phyloP scores from a whole-genome alignment of 2,888 invertebrate species.

The Drepanosiphum platanoidis region DNA sequence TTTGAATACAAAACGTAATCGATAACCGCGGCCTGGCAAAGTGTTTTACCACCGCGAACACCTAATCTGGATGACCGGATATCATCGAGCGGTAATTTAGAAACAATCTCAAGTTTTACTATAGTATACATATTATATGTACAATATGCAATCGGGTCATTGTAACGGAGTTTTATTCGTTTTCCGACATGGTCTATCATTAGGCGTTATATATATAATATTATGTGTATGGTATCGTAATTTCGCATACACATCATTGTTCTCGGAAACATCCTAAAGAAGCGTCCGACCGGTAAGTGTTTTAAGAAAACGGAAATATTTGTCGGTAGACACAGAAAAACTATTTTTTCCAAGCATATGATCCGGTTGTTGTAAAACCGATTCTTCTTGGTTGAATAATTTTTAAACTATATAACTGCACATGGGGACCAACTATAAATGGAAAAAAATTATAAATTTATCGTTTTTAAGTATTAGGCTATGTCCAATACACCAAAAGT shows the following conservation, averaged over 20 bases:
- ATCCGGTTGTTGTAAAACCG: neutral
- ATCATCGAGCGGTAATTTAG: conserved; percentile 17
- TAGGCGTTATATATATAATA: neutral
- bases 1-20: conserved; percentile 11
- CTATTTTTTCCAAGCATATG: neutral
- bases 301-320: neutral
- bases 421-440: neutral
- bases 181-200: conserved; percentile 54
- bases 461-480: neutral
- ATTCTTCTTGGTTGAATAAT: neutral
- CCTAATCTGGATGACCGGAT: conserved; percentile 26
- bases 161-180: conserved; percentile 54
- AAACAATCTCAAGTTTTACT: conserved; percentile 10
- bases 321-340: neutral
- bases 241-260: conserved; percentile 31
- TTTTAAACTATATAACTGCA: neutral
- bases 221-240: neutral
- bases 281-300: conserved; percentile 18
- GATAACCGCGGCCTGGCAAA: conserved; percentile 26
- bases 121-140: neutral
- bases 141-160: conserved; percentile 51
- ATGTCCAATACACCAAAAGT: neutral
- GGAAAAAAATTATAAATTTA: neutral
- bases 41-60: neutral
- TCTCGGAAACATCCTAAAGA: conserved; percentile 24